Conservation (phyloP, 2,888 invertebrate species). For the Candidula unifasciata region DNA sequence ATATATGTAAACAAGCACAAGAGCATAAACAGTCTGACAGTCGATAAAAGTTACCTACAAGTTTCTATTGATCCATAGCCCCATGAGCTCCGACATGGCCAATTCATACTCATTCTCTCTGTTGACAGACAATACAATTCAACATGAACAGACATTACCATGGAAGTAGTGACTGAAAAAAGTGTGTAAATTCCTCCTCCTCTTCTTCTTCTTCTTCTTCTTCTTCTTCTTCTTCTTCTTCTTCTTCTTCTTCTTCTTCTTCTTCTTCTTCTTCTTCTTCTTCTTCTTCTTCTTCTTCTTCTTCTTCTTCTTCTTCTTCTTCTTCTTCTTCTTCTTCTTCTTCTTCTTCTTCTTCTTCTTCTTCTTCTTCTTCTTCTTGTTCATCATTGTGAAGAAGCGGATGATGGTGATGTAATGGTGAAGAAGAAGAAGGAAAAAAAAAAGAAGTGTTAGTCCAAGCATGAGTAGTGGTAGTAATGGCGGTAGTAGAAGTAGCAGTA, state of each 20-base stretch:
- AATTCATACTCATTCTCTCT: conserved; percentile 62
- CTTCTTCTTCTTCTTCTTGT: background rate
- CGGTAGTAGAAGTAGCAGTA: too few relatives aligned
- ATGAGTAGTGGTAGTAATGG: too few relatives aligned
- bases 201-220: conserved; percentile 8
- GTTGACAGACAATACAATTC: conserved; percentile 27
- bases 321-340: conserved; percentile 8
- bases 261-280: conserved; percentile 3
- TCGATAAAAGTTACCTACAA: conserved; percentile 50
- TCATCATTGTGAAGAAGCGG: too few relatives aligned
- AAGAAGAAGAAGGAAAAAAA: too few relatives aligned
- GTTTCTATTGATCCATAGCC: conserved; percentile 57
- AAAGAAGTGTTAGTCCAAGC: too few relatives aligned
- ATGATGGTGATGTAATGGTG: too few relatives aligned
- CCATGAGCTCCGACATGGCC: conserved; percentile 61
- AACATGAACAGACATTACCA: too few relatives aligned
- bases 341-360: background rate
- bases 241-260: background rate
- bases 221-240: background rate
- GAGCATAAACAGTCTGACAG: too few relatives aligned
- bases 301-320: background rate
- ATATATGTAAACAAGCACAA: too few relatives aligned
- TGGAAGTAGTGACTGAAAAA: too few relatives aligned
- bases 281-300: background rate
- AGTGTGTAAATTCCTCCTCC: background rate